Evolutionary conservation across 2,888 invertebrate species (phyloP).

Genomic region (Beris chalybata): DNA sequence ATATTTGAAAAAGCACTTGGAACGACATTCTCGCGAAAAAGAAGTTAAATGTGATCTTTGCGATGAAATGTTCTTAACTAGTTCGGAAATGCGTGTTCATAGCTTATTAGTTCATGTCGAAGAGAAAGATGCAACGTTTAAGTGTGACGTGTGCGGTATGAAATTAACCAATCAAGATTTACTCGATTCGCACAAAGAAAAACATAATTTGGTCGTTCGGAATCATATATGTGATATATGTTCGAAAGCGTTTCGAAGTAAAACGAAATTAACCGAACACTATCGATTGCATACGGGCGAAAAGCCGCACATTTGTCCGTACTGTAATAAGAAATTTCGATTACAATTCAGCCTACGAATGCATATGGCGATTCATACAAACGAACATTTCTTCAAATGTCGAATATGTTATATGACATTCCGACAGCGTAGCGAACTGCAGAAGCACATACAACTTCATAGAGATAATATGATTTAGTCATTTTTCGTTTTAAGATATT

Average conservation of each 20-base stretch:
- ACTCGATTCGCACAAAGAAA: slow-evolving; percentile 20
- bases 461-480: slow-evolving; percentile 25
- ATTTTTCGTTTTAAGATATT: slow-evolving; percentile 1
- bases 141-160: slow-evolving; percentile 19
- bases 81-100: slow-evolving; percentile 25
- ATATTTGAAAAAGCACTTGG: slow-evolving; percentile 54
- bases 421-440: slow-evolving; percentile 24
- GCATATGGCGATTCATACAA: slow-evolving; percentile 28
- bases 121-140: slow-evolving; percentile 21
- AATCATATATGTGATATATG: slow-evolving; percentile 25
- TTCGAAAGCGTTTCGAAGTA: slow-evolving; percentile 26
- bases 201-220: slow-evolving; percentile 18
- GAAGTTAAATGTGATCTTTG: slow-evolving; percentile 46
- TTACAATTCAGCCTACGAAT: slow-evolving; percentile 26
- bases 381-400: slow-evolving; percentile 29
- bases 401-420: slow-evolving; percentile 19
- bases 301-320: slow-evolving; percentile 21
- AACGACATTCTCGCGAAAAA: slow-evolving; percentile 54
- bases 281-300: slow-evolving; percentile 28
- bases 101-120: slow-evolving; percentile 17
- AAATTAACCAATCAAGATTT: slow-evolving; percentile 14
- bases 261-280: slow-evolving; percentile 25
- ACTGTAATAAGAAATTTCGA: slow-evolving; percentile 25
- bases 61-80: slow-evolving; percentile 21
- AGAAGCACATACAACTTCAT: slow-evolving; percentile 22